Base-by-base conservation (phyloP, 2,113 vertebrate genomes). In the Puntigrus tetrazona region DNA sequence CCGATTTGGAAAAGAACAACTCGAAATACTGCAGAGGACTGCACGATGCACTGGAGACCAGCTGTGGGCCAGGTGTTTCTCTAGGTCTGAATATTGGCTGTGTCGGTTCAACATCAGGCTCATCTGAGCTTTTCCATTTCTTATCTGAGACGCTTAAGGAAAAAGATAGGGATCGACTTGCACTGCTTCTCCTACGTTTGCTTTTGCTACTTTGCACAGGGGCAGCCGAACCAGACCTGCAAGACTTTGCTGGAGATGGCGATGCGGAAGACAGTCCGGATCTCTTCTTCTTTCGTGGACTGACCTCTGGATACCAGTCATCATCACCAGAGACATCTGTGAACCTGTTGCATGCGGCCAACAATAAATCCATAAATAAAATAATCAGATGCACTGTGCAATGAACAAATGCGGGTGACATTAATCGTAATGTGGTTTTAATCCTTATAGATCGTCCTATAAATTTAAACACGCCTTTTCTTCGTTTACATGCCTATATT, bases 1-100 rank as follows among this genome's bases (percentile, higher is more conserved):
- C 45, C 11, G 73, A 22, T 50, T 50, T 76, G 0, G 73, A 52
- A 52, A 76, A 76, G 45, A 52, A 76, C 11, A 76, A 76, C 45
- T 76, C 27, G 11, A 76, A 76, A 34, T 5, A 73, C 79, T 82
- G 45, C 29, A 52, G 47, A 76, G 81, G 81, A 67, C 82, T 89
- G 34, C n/a, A 85, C 7, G 38, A 41, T 22, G 45, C 36, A n/a
- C 4, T 47, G 27, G 77, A 63, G 22, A 87, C 29, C 73, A 87
- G 50, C 83, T 81, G 69, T 67, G 11, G 45, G 16, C 73, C 73
- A 9, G 73, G 73, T 1, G 1, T 52, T 22, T 11, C 16, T 16
- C 14, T 50, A 31, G 73, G 73, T 76, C 0, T 76, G 29, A 76
- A 76, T 0, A 22, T 0, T 29, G 47, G 73, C 45, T 76, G 43